Conservation (phyloP, 2,888 invertebrate genomes). For the Terebella lapidaria region DNA sequence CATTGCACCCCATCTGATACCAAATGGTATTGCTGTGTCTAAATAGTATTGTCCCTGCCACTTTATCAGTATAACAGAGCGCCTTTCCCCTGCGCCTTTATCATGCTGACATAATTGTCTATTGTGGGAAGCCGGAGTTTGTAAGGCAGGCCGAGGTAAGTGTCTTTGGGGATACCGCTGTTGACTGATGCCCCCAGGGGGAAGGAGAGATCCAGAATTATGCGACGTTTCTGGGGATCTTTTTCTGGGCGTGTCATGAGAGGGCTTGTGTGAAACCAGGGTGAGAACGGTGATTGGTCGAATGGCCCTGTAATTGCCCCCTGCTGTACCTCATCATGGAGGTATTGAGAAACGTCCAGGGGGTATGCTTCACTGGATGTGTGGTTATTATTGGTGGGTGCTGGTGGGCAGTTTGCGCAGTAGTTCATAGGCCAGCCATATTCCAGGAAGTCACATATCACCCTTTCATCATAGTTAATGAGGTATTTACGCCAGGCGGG, state of each 20-base stretch:
- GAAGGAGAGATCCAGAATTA: background rate
- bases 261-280: background rate
- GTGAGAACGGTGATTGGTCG: background rate
- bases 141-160: background rate
- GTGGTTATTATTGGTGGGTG: background rate
- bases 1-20: background rate
- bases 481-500: background rate
- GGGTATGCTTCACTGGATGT: background rate
- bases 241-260: background rate
- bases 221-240: background rate
- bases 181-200: background rate
- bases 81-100: background rate
- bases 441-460: background rate
- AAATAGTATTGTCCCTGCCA: background rate
- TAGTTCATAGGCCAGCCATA: conserved; percentile 3
- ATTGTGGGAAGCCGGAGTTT: background rate
- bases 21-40: background rate
- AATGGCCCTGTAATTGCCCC: background rate
- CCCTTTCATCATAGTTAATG: background rate
- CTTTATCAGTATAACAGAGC: background rate
- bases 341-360: background rate
- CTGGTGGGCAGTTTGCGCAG: background rate
- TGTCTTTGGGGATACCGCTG: background rate
- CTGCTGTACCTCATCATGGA: background rate
- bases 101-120: background rate